Conservation (phyloP, 2,797 vertebrate genomes). For the Mus caroli region DNA sequence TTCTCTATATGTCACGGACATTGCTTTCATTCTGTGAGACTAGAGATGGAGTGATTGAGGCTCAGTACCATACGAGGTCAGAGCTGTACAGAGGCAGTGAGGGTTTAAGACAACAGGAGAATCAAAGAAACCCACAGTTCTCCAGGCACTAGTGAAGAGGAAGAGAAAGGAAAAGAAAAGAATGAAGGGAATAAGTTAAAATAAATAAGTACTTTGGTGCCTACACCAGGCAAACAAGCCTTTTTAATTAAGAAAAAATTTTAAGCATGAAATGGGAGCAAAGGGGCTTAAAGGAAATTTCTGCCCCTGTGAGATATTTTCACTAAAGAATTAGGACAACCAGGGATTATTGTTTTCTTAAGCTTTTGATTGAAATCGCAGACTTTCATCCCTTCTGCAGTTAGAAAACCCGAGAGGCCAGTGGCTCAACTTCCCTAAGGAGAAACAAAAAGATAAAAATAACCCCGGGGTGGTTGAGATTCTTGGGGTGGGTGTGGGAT, state of each 20-base stretch:
- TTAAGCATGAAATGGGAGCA: constrained; percentile 83
- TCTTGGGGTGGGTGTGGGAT: background rate
- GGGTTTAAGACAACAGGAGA: constrained; percentile 31
- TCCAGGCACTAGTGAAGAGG: constrained; percentile 55
- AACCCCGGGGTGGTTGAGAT: constrained; percentile 56
- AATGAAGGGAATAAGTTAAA: constrained; percentile 58
- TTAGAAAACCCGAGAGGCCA: constrained; percentile 78
- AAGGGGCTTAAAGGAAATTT: constrained; percentile 86
- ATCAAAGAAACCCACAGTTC: background rate
- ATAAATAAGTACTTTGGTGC: constrained; percentile 74
- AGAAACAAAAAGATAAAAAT: constrained; percentile 62
- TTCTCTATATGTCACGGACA: constrained; percentile 35
- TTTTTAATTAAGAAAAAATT: constrained; percentile 88
- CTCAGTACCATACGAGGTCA: constrained; percentile 28
- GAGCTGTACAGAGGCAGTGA: constrained; percentile 52
- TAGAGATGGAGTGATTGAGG: constrained; percentile 46
- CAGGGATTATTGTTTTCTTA: constrained; percentile 89
- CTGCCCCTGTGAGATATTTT: constrained; percentile 84
- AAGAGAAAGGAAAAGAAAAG: constrained; percentile 58
- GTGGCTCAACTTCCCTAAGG: constrained; percentile 73
- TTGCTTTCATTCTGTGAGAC: constrained; percentile 34
- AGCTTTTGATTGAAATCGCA: constrained; percentile 88
- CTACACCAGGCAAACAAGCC: constrained; percentile 82
- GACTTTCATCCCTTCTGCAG: constrained; percentile 85
- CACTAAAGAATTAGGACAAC: constrained; percentile 88